Percentiles rank a stretch among this genome's conserved stretches.
Conservation (phyloP, 2,797 vertebrate species). For the Cheirogaleus major region DNA sequence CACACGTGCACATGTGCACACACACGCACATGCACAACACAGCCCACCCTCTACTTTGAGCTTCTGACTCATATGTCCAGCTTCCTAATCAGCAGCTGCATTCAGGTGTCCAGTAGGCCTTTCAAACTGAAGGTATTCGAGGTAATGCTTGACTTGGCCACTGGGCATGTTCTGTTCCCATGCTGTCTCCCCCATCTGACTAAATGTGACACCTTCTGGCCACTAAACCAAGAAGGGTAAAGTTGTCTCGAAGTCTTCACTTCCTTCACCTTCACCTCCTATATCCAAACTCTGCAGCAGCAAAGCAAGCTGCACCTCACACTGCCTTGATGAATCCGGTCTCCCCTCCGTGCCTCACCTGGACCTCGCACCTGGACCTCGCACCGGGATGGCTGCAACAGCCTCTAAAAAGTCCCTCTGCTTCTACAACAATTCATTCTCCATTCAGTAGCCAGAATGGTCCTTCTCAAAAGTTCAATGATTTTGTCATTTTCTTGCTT, state of each 20-base stretch:
- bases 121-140: background rate
- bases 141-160: background rate
- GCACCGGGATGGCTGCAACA: background rate
- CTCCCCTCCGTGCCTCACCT: background rate
- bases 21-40: background rate
- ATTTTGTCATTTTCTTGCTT: background rate
- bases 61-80: background rate
- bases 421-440: background rate
- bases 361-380: background rate
- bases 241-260: background rate
- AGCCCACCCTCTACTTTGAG: background rate
- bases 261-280: background rate
- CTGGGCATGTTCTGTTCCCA: background rate
- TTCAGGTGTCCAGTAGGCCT: background rate
- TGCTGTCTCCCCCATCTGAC: background rate
- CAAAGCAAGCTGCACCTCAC: accelerated
- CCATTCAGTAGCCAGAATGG: background rate
- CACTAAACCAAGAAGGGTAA: background rate
- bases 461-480: background rate
- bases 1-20: no score
- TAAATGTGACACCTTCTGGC: no score
- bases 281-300: background rate
- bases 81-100: background rate
- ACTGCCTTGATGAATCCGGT: accelerated
- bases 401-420: background rate